A percentile compares a stretch with the other conserved stretches of the same genome.
Evolutionary conservation across 2,888 invertebrate genomes (phyloP).

Genomic region (Philaethria dido): DNA sequence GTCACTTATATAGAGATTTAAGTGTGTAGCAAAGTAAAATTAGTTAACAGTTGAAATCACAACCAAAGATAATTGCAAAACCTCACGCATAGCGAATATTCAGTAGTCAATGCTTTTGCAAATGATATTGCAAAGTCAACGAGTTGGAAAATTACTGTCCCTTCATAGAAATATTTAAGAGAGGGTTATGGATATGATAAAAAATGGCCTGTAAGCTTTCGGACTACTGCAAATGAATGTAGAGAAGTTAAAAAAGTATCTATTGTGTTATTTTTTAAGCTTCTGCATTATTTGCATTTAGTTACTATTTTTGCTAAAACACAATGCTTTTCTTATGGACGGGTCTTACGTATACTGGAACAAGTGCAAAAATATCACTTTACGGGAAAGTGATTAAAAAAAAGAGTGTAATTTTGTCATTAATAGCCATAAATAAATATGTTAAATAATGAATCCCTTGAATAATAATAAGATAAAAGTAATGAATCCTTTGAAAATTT

Average conservation of each 20-base stretch:
- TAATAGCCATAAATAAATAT: no score
- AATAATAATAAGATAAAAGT: no score
- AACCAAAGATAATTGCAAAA: conserved; percentile 55
- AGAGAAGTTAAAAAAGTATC: not conserved
- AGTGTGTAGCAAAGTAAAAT: conserved; percentile 52
- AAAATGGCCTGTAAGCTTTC: not conserved
- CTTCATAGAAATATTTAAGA: conserved; percentile 30
- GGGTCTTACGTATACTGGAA: no score
- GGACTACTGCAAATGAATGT: not conserved
- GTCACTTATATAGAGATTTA: conserved; percentile 46
- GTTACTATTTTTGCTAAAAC: not conserved
- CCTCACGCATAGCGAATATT: conserved; percentile 47
- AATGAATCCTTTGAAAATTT: no score
- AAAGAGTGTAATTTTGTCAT: no score
- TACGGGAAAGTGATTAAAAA: no score
- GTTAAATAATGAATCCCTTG: no score
- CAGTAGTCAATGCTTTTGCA: conserved; percentile 29
- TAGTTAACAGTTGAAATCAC: conserved; percentile 54
- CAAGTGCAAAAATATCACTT: no score
- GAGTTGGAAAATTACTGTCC: conserved; percentile 33
- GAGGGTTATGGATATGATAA: conserved; percentile 6
- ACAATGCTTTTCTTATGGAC: not conserved
- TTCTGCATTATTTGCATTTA: conserved; percentile 1
- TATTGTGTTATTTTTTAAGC: not conserved
- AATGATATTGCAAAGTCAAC: conserved; percentile 36